phyloP scores from a whole-genome alignment of 2,888 invertebrate genomes.

The Heterodera filipjevi region DNA sequence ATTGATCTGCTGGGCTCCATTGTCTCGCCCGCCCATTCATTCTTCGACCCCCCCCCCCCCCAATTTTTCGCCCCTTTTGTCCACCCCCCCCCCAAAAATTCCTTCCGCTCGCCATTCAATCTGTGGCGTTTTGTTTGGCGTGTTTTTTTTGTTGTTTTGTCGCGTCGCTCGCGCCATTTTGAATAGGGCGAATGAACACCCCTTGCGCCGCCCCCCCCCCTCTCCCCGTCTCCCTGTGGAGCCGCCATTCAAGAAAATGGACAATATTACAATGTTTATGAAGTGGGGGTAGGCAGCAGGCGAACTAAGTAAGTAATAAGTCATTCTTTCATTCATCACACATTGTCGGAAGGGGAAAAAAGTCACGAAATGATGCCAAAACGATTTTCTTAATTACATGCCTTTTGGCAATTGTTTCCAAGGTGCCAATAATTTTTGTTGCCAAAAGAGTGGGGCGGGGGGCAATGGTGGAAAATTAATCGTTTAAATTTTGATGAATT shows the following conservation, averaged over 20 bases:
- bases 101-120: background rate
- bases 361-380: no score
- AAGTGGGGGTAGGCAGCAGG: background rate
- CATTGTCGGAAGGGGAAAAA: no score
- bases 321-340: no score
- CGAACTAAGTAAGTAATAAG: background rate
- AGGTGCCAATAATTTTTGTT: no score
- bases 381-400: no score
- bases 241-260: slow-evolving; percentile 6
- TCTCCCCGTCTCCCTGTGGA: no score
- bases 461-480: no score
- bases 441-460: no score
- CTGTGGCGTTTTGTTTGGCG: background rate
- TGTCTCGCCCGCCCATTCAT: background rate
- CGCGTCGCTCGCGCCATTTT: background rate
- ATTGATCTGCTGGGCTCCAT: background rate
- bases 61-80: background rate
- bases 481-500: no score
- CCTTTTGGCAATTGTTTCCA: no score
- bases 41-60: slow-evolving; percentile 3
- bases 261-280: background rate
- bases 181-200: background rate
- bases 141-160: background rate
- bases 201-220: background rate
- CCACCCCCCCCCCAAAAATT: background rate